Percentiles rank a stretch among this genome's conserved stretches.
These are phyloP conservation scores for Drosophila chauvacae DNA, from an alignment of 1,140 invertebrate species.

Conservation along the genomic window DNA sequence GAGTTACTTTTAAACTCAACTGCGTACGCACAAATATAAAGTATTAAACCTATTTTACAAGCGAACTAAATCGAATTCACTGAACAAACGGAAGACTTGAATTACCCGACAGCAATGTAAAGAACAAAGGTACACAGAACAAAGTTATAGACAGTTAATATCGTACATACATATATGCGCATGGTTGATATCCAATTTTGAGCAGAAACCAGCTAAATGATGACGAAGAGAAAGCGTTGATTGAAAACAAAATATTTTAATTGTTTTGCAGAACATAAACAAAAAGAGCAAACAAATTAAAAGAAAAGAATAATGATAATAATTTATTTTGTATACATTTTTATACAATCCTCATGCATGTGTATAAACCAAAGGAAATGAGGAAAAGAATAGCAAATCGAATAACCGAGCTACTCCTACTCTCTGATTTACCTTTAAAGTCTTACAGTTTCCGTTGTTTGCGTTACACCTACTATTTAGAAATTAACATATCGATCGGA, in stretches of 20 bases:
- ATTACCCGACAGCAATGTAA: conserved; percentile 65
- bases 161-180: conserved; percentile 18
- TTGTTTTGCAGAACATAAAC: conserved; percentile 50
- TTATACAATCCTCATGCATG: conserved; percentile 72
- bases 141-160: conserved; percentile 51
- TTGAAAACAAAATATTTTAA: conserved; percentile 33
- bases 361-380: conserved; percentile 10
- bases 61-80: conserved; percentile 46
- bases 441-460: conserved; percentile 37
- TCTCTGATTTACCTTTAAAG: conserved; percentile 19
- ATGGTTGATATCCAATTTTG: conserved; percentile 52
- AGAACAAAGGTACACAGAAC: conserved; percentile 45
- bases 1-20: conserved; percentile 55
- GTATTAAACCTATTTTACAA: conserved; percentile 71
- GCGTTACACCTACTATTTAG: conserved; percentile 30
- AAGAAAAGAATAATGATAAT: conserved; percentile 49
- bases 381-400: conserved; percentile 17
- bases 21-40: conserved; percentile 70
- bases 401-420: conserved; percentile 26
- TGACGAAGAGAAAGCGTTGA: conserved; percentile 15
- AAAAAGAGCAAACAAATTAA: conserved; percentile 13
- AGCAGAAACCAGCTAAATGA: conserved; percentile 51
- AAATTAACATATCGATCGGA: conserved; percentile 70
- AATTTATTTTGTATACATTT: conserved; percentile 79
- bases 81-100: conserved; percentile 76